Evolutionary conservation across 2,113 vertebrate genomes (phyloP).

Genomic region (Myiozetetes cayanensis): DNA sequence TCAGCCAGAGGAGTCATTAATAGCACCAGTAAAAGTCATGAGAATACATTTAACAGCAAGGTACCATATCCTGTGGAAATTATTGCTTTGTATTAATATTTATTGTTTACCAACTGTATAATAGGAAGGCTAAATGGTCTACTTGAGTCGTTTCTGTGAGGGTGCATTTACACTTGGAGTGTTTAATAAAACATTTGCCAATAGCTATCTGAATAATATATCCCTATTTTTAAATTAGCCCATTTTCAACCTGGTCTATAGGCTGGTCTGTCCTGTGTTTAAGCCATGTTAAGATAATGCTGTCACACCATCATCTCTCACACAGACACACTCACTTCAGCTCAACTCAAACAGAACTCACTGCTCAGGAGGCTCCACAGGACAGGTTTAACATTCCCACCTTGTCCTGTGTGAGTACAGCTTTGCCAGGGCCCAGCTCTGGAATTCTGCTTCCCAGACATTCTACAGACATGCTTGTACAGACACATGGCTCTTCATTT

Average conservation of each 20-base stretch:
- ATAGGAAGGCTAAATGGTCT: conserved; percentile 20
- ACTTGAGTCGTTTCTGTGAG: background rate
- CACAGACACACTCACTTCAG: background rate
- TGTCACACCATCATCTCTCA: background rate
- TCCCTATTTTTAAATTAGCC: background rate
- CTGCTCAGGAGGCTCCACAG: background rate
- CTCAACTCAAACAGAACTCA: background rate
- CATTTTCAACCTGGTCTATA: no score
- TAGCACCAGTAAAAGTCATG: background rate
- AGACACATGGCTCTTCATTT: background rate
- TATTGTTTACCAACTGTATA: conserved; percentile 24
- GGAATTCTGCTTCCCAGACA: background rate
- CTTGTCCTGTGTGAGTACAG: background rate
- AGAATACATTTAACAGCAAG: background rate
- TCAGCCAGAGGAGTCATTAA: background rate
- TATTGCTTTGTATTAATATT: conserved; percentile 30
- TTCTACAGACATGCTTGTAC: background rate
- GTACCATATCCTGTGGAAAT: background rate
- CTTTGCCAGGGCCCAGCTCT: background rate
- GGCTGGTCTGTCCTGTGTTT: background rate
- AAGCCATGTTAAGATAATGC: background rate
- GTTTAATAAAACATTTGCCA: conserved; percentile 5
- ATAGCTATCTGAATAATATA: background rate
- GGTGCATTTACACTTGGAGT: background rate
- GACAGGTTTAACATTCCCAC: background rate